Base-by-base conservation (phyloP, 2,797 vertebrate species). In the Alosa sapidissima region DNA sequence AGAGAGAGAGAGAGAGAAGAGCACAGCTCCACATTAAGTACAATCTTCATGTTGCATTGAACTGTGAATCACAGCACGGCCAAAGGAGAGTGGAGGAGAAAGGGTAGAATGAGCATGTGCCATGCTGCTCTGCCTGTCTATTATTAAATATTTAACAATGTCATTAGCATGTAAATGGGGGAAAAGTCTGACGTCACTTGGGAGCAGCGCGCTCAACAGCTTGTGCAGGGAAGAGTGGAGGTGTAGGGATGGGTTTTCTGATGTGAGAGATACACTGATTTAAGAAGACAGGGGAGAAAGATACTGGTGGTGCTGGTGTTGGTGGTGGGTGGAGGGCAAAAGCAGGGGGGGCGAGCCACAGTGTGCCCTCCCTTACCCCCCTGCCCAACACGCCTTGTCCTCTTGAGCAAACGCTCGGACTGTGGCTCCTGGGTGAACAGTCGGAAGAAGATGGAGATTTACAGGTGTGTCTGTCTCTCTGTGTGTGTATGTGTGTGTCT, bases 21-120 rank as follows among this genome's bases (percentile, higher is more conserved):
- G 96, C 96, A 95, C 92, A 96, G 97, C 96, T 97, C 96, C 95
- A 96, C 96, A 95, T 96, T 95, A 96, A 96, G 96, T 97, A 96
- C 96, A 93, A 96, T 97, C 96, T 95, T 97, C 95, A 96, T 95
- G 96, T 97, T 97, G 97, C 91, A 95, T 92, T 95, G 96, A 96
- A 97, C 96, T 96, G 95, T 96, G 94, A 94, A 93, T 93, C 93
- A 93, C 91, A 87, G 91, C 94, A 95, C 96, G 94, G 96, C 94
- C 91, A 88, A 91, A 92, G 90, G 95, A 90, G 91, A 92, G 93
- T 89, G 93, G 82, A 91, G 92, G 92, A 33, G 62, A 68, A 13
- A 36, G 33, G 33, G 33, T 9, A 28, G 68, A 93, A 91, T 87
- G 92, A 92, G 94, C 89, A 93, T 92, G 94, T 93, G 94, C 92